Base-by-base conservation (phyloP, 2,113 vertebrate species). In the Orthonyx spaldingii region DNA sequence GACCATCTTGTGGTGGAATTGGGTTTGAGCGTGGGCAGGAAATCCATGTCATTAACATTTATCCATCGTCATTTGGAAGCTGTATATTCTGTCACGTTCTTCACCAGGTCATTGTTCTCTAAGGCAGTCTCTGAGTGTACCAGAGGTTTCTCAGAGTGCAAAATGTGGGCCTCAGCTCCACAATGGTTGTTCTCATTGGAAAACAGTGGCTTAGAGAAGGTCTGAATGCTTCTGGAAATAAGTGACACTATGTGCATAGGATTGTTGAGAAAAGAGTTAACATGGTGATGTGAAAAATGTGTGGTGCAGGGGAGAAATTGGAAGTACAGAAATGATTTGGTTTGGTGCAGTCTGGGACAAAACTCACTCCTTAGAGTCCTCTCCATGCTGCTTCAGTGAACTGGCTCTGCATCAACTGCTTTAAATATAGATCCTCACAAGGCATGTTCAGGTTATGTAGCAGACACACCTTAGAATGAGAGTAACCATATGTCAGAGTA, bases 31-130 rank as follows among this genome's bases (percentile, higher is more conserved):
- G 26, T 57, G 23, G 66, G 42, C 76, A 87, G 86, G 89, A 95
- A 95, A 89, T 89, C 60, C 41, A 9, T 44, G 91, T 94, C 87
- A 76, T 95, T 95, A 76, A 57, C 69, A 82, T 82, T 33, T 87
- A 41, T 33, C 44, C 56, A 19, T 59, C 0, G 0, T 7, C 27
- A 9, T 56, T 87, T 94, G 77, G 69, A 56, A 8, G 10, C 35
- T 94, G 77, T 57, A 1, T 84, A 61, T 94, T 84, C 37, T 92
- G 10, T 53, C 65, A 49, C 94, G 69, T 95, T 82, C 79, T 82
- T 84, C 44, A 23, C 53, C 0, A 0, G 95, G 94, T 96, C 81
- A 0, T 89, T 87, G 94, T n/a, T 92, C 94, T 75, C 74, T 61
- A 35, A 79, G 81, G 53, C 94, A 95, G n/a, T 21, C n/a, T 78